Conservation (phyloP, 2,113 vertebrate genomes). For the Physeter macrocephalus region DNA sequence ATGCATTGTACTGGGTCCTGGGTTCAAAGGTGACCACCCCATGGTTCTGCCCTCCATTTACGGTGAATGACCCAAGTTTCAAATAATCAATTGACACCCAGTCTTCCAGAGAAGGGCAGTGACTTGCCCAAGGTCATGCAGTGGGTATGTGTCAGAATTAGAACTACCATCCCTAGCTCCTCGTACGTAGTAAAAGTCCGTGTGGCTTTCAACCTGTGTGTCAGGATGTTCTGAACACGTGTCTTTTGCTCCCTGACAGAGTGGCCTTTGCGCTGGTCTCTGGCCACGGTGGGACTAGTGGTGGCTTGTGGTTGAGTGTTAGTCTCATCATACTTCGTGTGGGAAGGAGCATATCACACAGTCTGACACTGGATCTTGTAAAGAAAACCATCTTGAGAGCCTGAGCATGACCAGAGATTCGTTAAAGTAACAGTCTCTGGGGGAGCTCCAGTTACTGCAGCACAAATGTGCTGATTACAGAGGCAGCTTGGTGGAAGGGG, state of each 20-base stretch:
- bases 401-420: constrained; percentile 79
- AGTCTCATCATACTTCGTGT: constrained; percentile 45
- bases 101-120: neutral
- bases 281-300: neutral
- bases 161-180: neutral
- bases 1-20: neutral
- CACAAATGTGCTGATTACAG: constrained; percentile 69
- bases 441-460: constrained; percentile 86
- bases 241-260: neutral
- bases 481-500: neutral
- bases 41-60: neutral
- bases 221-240: neutral
- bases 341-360: constrained; percentile 42
- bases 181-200: neutral
- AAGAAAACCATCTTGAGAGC: constrained; percentile 73
- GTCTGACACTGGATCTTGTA: constrained; percentile 72
- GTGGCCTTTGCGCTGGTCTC: neutral
- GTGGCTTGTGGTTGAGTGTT: constrained; percentile 76
- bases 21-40: neutral
- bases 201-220: neutral
- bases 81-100: neutral
- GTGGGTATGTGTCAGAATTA: neutral
- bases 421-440: constrained; percentile 80
- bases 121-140: neutral
- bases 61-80: neutral